Evolutionary conservation across 2,888 invertebrate genomes (phyloP).

Genomic region (Andrena bucephala): DNA sequence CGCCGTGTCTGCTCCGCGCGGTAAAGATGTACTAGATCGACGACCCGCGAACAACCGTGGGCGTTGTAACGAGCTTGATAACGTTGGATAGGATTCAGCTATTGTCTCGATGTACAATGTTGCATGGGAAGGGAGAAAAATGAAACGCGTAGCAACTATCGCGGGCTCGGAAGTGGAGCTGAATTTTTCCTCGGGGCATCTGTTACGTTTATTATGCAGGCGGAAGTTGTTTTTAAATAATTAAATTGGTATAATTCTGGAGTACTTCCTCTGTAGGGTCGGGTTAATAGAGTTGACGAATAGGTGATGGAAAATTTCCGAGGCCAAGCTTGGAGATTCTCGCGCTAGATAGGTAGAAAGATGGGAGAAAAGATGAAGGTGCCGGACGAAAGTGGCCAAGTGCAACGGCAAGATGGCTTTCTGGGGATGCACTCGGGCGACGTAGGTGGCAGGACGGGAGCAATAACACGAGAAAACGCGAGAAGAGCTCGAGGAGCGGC

Average conservation of each 20-base stretch:
- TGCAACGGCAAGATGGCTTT: conserved; percentile 12
- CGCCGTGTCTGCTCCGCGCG: conserved; percentile 15
- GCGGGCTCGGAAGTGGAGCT: neutral
- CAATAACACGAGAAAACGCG: conserved; percentile 57
- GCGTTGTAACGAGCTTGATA: conserved; percentile 49
- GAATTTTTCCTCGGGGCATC: neutral
- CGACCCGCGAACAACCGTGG: conserved; percentile 47
- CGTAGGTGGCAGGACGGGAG: conserved; percentile 57
- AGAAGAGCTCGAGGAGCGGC: conserved; percentile 36
- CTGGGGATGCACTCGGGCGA: conserved; percentile 22
- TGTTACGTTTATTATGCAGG: neutral
- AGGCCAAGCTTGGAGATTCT: too few relatives aligned
- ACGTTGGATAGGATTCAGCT: conserved; percentile 19
- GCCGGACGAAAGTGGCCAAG: neutral
- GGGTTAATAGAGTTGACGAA: neutral
- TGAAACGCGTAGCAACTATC: conserved; percentile 3
- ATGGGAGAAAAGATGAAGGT: neutral
- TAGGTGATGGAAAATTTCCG: neutral
- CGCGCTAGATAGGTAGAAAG: too few relatives aligned
- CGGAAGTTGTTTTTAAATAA: neutral
- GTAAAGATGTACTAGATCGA: conserved; percentile 59
- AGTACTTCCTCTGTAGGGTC: neutral
- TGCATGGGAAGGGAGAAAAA: neutral
- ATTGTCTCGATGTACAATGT: conserved; percentile 32
- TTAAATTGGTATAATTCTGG: neutral